These are phyloP conservation scores for Dicrurus megarhynchus DNA, from an alignment of 2,113 vertebrate genomes.

Conservation along the genomic window DNA sequence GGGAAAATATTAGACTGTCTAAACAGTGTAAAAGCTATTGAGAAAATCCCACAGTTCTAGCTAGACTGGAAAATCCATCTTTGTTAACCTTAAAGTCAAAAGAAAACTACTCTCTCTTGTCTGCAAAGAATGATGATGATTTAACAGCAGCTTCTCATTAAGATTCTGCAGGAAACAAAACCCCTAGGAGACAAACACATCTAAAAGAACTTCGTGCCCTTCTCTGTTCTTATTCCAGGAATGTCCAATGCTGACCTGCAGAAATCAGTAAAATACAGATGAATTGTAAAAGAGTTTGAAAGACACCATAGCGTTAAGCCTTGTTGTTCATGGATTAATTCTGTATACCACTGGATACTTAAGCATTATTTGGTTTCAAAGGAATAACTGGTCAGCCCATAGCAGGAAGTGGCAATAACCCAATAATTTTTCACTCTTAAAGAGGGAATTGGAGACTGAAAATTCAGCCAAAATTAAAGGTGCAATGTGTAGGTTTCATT, in stretches of 20 bases:
- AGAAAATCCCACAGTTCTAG: neutral
- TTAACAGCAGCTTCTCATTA: neutral
- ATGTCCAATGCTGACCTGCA: neutral
- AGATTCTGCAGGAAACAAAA: neutral
- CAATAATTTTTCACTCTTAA: neutral
- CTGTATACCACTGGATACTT: neutral
- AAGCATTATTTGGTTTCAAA: neutral
- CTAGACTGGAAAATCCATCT: neutral
- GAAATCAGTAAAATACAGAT: neutral
- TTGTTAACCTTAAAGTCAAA: neutral
- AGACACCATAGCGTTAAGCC: fast-evolving
- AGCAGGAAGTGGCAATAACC: neutral
- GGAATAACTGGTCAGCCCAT: neutral
- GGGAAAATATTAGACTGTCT: neutral
- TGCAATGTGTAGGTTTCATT: neutral
- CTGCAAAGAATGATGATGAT: neutral
- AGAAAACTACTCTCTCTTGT: neutral
- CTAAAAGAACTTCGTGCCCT: neutral
- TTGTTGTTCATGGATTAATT: neutral
- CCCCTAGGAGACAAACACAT: neutral
- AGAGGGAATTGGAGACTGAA: neutral
- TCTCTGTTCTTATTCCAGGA: neutral
- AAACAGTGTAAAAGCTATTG: neutral
- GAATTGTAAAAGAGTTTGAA: neutral
- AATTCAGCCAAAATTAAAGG: neutral